Evolutionary conservation across 2,797 vertebrate species (phyloP).

Genomic region (Labroides dimidiatus): DNA sequence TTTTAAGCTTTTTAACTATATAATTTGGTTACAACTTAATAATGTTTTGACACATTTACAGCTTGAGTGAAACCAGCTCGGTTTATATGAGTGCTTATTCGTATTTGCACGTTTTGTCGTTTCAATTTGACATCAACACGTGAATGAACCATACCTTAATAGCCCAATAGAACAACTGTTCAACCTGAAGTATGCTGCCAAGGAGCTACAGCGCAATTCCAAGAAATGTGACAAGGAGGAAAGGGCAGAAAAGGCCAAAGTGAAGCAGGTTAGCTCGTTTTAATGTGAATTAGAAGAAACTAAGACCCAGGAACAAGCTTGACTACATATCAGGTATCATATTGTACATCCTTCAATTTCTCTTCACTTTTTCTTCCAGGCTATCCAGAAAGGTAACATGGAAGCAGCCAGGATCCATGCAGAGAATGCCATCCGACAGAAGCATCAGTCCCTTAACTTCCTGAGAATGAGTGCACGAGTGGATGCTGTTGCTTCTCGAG

Average conservation of each 20-base stretch:
- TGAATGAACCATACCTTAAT: slow-evolving; percentile 29
- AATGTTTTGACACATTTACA: no score
- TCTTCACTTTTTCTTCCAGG: slow-evolving; percentile 74
- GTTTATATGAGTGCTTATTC: no score
- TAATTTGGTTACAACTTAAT: no score
- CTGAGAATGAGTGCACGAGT: slow-evolving; percentile 94
- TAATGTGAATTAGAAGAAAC: not conserved
- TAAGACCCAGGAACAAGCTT: not conserved
- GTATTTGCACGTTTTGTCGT: not conserved
- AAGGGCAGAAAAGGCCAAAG: slow-evolving; percentile 83
- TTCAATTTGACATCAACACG: not conserved
- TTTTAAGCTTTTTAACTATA: not conserved
- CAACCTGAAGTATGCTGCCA: slow-evolving; percentile 83
- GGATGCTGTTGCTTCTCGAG: slow-evolving; percentile 92
- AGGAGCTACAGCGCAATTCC: slow-evolving; percentile 81
- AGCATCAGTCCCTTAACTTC: slow-evolving; percentile 90
- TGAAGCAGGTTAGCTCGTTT: slow-evolving; percentile 77
- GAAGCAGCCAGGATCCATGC: slow-evolving; percentile 94
- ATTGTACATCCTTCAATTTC: not conserved
- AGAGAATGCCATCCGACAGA: slow-evolving; percentile 86
- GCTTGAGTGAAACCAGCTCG: no score
- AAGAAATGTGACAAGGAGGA: slow-evolving; percentile 86
- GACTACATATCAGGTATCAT: not conserved
- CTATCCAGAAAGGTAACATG: slow-evolving; percentile 93
- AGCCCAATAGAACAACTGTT: slow-evolving; percentile 76